Evolutionary conservation across 2,113 vertebrate genomes (phyloP).

Genomic region (Amazona vittata): DNA sequence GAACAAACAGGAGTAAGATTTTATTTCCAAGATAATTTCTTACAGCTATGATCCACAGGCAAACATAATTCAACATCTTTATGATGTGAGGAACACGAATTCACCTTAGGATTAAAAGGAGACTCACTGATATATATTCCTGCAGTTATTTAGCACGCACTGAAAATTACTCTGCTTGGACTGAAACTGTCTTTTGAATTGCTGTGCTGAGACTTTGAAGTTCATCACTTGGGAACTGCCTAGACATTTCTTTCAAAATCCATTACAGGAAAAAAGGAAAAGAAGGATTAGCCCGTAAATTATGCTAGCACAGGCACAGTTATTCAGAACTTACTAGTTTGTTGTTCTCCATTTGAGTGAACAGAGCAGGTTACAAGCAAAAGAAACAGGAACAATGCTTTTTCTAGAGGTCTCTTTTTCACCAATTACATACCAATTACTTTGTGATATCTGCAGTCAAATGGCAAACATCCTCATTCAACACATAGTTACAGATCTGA

Average conservation of each 20-base stretch:
- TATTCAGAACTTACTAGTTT: neutral
- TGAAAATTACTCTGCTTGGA: neutral
- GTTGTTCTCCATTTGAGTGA: neutral
- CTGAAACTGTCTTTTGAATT: neutral
- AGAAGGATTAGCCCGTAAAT: neutral
- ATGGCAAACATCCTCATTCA: neutral
- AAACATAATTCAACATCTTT: neutral
- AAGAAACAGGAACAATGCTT: neutral
- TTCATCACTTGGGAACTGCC: neutral
- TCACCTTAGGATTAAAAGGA: neutral
- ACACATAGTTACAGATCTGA: neutral
- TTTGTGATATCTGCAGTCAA: neutral
- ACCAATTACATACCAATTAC: accelerated
- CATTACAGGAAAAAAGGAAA: neutral
- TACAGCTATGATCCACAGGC: neutral
- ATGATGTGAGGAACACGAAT: neutral
- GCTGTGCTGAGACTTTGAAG: accelerated
- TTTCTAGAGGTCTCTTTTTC: neutral
- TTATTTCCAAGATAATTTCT: neutral
- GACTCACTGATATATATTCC: neutral
- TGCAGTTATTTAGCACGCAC: neutral
- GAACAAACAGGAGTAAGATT: neutral
- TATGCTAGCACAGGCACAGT: neutral
- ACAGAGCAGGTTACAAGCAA: neutral
- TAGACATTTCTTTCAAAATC: neutral